These are phyloP conservation scores for Xestia c-nigrum DNA, from an alignment of 2,888 invertebrate genomes.

Conservation along the genomic window DNA sequence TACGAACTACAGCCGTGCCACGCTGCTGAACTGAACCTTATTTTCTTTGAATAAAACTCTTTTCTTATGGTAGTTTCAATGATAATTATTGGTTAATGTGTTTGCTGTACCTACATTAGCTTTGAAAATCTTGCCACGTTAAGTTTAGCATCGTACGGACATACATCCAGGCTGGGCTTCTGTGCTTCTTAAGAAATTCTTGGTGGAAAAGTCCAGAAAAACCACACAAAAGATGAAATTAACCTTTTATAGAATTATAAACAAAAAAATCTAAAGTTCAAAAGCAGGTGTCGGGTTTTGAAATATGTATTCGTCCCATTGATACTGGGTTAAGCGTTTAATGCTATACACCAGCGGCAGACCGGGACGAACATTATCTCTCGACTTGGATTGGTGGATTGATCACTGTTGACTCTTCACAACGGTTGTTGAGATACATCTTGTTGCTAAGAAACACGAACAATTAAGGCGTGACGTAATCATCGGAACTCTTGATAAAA, in stretches of 20 bases:
- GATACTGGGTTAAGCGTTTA: slow-evolving; percentile 84
- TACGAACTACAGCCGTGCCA: background rate
- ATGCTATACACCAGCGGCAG: slow-evolving; percentile 87
- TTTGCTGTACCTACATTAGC: too few relatives aligned
- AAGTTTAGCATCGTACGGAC: too few relatives aligned
- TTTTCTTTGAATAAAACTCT: slow-evolving; percentile 1
- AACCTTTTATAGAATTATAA: background rate
- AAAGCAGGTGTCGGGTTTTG: background rate
- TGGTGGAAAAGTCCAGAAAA: background rate
- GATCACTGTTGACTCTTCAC: slow-evolving; percentile 73
- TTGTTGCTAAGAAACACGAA: slow-evolving; percentile 15
- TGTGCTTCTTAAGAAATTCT: background rate
- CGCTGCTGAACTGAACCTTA: slow-evolving; percentile 16
- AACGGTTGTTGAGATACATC: slow-evolving; percentile 79
- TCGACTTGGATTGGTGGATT: slow-evolving; percentile 74
- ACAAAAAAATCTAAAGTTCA: background rate
- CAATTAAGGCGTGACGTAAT: slow-evolving; percentile 13
- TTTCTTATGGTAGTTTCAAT: background rate
- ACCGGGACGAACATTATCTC: slow-evolving; percentile 83
- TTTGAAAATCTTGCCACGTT: too few relatives aligned
- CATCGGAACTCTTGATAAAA: background rate
- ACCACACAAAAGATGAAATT: background rate
- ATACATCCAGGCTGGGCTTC: too few relatives aligned
- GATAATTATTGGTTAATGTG: background rate
- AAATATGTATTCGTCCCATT: slow-evolving; percentile 81